phyloP scores from a whole-genome alignment of 1,140 invertebrate species.

The Drosophila mojavensis region DNA sequence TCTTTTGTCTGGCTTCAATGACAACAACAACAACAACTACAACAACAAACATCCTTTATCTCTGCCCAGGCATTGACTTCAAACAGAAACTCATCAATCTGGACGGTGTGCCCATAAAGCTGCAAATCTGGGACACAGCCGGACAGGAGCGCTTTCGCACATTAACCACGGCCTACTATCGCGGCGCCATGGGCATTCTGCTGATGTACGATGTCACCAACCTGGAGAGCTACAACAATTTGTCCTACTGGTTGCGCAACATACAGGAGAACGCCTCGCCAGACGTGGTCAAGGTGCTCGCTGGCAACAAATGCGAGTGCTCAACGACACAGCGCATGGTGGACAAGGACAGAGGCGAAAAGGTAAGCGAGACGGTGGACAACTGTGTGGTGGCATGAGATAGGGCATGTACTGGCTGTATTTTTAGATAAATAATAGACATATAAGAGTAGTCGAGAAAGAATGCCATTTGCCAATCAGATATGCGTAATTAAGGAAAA shows the following conservation, averaged over 20 bases:
- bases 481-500: neutral
- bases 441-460: no score
- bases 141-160: conserved; percentile 86
- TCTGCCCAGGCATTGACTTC: conserved; percentile 91
- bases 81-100: conserved; percentile 95
- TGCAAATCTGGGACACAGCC: conserved; percentile 94
- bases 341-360: conserved; percentile 90
- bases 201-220: conserved; percentile 95
- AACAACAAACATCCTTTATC: conserved; percentile 21
- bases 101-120: conserved; percentile 92
- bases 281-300: conserved; percentile 93
- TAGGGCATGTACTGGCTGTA: no score
- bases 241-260: conserved; percentile 94
- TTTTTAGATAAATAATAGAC: no score
- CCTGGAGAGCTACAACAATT: conserved; percentile 93
- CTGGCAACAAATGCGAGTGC: conserved; percentile 93
- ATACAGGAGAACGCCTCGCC: conserved; percentile 95
- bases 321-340: conserved; percentile 89
- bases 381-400: no score
- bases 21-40: conserved; percentile 8
- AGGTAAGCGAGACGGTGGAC: conserved; percentile 85
- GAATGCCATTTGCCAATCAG: neutral
- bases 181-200: conserved; percentile 94
- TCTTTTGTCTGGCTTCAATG: conserved; percentile 23
- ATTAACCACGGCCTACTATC: conserved; percentile 93